Evolutionary conservation across 2,888 invertebrate species (phyloP), one percentile per base, ranked within the genome.

Genomic region (Criorhina ranunculi): DNA sequence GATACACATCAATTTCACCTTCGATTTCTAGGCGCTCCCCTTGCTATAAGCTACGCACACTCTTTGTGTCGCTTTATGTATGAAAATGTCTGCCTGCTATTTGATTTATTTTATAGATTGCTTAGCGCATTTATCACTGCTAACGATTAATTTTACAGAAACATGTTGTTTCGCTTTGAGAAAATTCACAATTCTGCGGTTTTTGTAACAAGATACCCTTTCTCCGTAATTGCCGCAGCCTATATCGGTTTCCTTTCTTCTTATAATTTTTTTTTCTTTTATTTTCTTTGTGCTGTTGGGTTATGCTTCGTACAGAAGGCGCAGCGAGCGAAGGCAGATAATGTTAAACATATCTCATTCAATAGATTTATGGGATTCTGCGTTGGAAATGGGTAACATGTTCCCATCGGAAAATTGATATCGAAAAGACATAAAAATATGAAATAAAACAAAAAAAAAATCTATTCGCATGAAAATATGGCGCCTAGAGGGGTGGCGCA

Each of bases 71-170:
- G 37, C 24, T 24, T 24, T 24, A 24, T 24, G 24, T 24, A 24
- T 24, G 24, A 4, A n/a, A n/a, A 15, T 46, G 55, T 29, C 40
- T 60, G 55, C 44, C 35, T 55, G 75, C 17, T 40, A 2, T 35
- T 44, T 64, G 79, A 79, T 79, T 79, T 72, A 72, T 72, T 37
- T 72, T 66, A 24, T 24, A 24, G 67, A 53, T 60, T 62, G 55
- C 78, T 69, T 29, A 69, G 60, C 60, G 62, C 72, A 83, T 83
- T 77, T 78, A 83, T 83, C 67, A 83, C 64, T 40, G 46, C 40
- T 73, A 73, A 72, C 78, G 78, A 83, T 83, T 83, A 83, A 83
- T 78, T 83, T 83, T 57, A 78, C 42, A 62, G 60, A 67, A 77
- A 67, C 78, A 83, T 55, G 73, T 83, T 69, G 67, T 69, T 55